Base-by-base conservation (phyloP, 2,888 invertebrate species). In the Nomada hirtipes region DNA sequence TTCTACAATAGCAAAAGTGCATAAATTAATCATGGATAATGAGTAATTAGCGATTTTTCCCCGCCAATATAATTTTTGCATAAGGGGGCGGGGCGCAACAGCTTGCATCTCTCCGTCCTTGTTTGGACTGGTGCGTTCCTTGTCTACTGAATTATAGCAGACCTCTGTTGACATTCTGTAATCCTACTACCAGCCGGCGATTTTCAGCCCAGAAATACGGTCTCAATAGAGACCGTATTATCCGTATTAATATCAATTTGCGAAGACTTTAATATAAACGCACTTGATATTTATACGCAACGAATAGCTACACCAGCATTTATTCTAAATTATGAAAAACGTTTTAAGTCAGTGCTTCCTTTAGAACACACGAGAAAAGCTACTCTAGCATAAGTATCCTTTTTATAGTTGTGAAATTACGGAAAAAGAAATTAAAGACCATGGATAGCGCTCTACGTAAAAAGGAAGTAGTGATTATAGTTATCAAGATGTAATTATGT, bases 231-330 rank as follows among this genome's bases (percentile, higher is more conserved):
- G 20, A 20, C 20, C n/a, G n/a, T n/a, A n/a, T n/a, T n/a, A n/a
- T n/a, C n/a, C n/a, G n/a, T n/a, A n/a, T 87, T 86, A 70, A 65
- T 84, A 73, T 67, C 42, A 79, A 72, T 83, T 86, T 61, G 63
- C 69, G 57, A 59, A 70, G 76, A 76, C 81, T 85, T 83, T 72
- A 55, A 77, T 83, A 79, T 80, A 82, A 82, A 84, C 76, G 78
- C 71, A 47, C 67, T 42, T 52, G 29, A 63, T 79, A 75, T 36
- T 81, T 75, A 57, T 77, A 53, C 52, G 67, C 64, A 72, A 50
- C 60, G 55, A 53, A 72, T 63, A 60, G 74, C 73, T 79, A 79
- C 20, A 55, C 65, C 79, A 84, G 23, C 29, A 47, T 44, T 20
- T 60, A 71, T 59, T 44, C 63, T 77, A 77, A 71, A 74, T 60